phyloP scores from a whole-genome alignment of 2,888 invertebrate species.

The Ptychoptera albimana region DNA sequence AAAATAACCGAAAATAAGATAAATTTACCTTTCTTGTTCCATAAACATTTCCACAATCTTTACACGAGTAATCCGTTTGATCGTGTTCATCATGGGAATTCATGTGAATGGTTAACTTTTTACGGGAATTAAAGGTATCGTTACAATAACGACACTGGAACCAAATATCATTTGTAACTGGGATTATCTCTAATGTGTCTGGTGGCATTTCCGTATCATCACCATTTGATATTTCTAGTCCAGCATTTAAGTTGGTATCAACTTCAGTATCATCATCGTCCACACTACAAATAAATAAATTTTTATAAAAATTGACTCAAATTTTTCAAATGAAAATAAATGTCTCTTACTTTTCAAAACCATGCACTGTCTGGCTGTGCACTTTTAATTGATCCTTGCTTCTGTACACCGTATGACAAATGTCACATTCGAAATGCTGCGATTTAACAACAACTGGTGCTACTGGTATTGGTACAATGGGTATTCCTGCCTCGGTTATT shows the following conservation, averaged over 20 bases:
- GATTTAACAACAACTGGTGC: constrained; percentile 19
- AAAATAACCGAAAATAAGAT: neutral
- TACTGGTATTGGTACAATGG: constrained; percentile 15
- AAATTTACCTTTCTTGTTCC: constrained; percentile 19
- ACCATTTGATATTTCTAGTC: constrained; percentile 7
- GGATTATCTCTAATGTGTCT: too few relatives aligned
- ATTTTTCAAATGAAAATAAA: too few relatives aligned
- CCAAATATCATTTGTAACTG: constrained; percentile 19
- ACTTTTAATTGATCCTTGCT: constrained; percentile 23
- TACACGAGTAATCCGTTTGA: constrained; percentile 30
- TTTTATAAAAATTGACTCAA: neutral
- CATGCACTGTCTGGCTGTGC: constrained; percentile 26
- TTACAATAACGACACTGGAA: constrained; percentile 31
- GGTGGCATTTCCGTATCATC: constrained; percentile 3
- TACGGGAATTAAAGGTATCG: constrained; percentile 30
- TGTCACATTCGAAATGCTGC: constrained; percentile 26
- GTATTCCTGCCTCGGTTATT: neutral
- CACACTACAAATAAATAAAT: neutral
- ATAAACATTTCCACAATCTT: constrained; percentile 31
- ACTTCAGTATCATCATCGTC: constrained; percentile 3
- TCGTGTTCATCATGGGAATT: constrained; percentile 31
- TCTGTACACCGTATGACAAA: constrained; percentile 28
- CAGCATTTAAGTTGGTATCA: neutral
- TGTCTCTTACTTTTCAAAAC: constrained; percentile 6
- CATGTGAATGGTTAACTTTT: constrained; percentile 30